Base-by-base conservation (phyloP, 2,113 vertebrate genomes). In the Peromyscus leucopus region DNA sequence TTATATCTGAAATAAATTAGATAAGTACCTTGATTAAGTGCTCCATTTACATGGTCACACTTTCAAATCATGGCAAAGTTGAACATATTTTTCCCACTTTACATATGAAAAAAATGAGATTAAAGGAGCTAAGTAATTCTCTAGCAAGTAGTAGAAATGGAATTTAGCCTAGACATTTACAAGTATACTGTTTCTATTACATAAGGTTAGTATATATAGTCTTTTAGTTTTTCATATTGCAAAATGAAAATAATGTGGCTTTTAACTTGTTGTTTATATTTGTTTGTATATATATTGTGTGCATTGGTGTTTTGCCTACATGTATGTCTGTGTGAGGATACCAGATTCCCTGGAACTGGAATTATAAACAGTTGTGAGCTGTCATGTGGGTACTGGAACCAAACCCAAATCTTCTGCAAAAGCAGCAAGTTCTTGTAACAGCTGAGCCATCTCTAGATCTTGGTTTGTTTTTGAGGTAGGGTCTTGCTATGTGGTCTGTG, bases 41-140 rank as follows among this genome's bases (percentile, higher is more conserved):
- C n/a, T 96, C 79, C 71, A 72, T 91, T 82, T 83, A 92, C 55
- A 90, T 82, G 71, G 75, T 78, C 85, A 95, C 17, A 33, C 96
- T 97, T 96, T 96, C 69, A 94, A 86, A 57, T 96, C 76, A 76
- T 67, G 65, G 16, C 83, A 24, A 94, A 89, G 3, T 93, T 96
- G 61, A 33, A 90, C 79, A 69, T 26, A 87, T 86, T 96, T 97
- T 13, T 33, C 63, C 59, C 39, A 67, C 67, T 94, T 92, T 96
- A 94, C 26, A 57, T 92, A 48, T 51, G 24, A 92, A 55, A 69
- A 94, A 95, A 95, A 75, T 63, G 42, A 79, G 90, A 48, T 46
- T 65, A 33, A 19, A 91, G 94, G 74, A 95, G 91, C n/a, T 63
- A 92, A 96, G 26, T 89, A 95, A 93, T 84, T 93, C 21, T 72